Percentiles rank a stretch among this genome's conserved stretches.
These are phyloP conservation scores for Astreopora myriophthalma DNA, from an alignment of 64 coral and sea anemone genomes.

Conservation along the genomic window DNA sequence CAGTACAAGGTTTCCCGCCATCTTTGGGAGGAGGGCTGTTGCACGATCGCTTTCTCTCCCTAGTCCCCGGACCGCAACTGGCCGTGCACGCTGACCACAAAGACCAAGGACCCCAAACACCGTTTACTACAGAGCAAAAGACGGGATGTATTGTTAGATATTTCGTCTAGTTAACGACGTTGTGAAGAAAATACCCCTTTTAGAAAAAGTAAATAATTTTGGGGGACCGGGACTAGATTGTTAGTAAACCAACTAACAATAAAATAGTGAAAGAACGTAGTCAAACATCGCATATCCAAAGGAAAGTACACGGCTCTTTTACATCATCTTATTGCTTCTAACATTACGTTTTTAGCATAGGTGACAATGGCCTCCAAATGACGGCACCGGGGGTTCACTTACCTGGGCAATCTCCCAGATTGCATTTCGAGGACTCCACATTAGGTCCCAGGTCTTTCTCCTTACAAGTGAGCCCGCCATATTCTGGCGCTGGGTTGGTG, in stretches of 20 bases:
- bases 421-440: slow-evolving; percentile 67
- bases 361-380: background rate
- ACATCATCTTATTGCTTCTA: background rate
- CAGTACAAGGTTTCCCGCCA: slow-evolving; percentile 74
- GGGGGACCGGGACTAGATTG: too few species aligned
- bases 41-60: slow-evolving; percentile 74
- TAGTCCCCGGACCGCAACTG: slow-evolving; percentile 77
- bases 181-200: too few species aligned
- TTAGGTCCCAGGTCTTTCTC: slow-evolving; percentile 84
- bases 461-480: slow-evolving; percentile 82
- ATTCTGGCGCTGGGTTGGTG: slow-evolving; percentile 84
- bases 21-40: slow-evolving; percentile 69
- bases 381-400: background rate
- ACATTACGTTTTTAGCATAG: background rate
- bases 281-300: too few species aligned
- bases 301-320: too few species aligned
- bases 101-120: slow-evolving; percentile 85
- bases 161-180: background rate
- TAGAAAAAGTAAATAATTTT: too few species aligned
- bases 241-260: too few species aligned
- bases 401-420: slow-evolving; percentile 81
- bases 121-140: slow-evolving; percentile 57
- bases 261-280: too few species aligned
- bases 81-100: slow-evolving; percentile 80
- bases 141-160: background rate